Conservation (phyloP, 2,113 vertebrate genomes). For the Xyliphius kryptos region DNA sequence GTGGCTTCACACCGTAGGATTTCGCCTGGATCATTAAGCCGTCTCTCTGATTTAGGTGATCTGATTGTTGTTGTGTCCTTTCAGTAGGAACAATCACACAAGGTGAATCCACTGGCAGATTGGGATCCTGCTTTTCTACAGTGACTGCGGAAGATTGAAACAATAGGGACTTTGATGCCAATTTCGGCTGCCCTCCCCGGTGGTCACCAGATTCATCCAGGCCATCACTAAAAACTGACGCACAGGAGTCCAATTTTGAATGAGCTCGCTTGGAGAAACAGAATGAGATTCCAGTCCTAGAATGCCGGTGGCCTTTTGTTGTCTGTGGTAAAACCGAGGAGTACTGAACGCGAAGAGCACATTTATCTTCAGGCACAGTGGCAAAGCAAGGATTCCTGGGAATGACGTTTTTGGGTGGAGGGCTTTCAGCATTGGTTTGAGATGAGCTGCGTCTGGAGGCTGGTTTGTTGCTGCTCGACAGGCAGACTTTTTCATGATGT, state of each 20-base stretch:
- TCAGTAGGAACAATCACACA: too few species aligned
- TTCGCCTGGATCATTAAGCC: conserved; percentile 3
- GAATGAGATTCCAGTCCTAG: conserved; percentile 82
- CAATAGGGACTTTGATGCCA: conserved; percentile 46
- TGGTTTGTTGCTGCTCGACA: conserved; percentile 5
- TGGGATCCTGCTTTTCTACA: neutral
- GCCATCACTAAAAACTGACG: conserved; percentile 89
- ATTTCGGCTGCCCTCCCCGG: conserved; percentile 60
- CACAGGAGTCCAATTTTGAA: conserved; percentile 86
- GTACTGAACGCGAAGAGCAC: conserved; percentile 25
- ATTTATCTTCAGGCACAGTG: conserved; percentile 13
- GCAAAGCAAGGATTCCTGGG: conserved; percentile 42
- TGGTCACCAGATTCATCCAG: conserved; percentile 71
- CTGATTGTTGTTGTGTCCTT: neutral
- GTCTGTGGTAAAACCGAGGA: conserved; percentile 1
- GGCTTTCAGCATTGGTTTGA: conserved; percentile 36
- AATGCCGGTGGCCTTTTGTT: conserved; percentile 29
- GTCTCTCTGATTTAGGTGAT: conserved; percentile 21
- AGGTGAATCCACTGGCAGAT: conserved; percentile 9
- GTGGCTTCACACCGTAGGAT: conserved; percentile 13
- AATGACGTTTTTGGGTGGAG: conserved; percentile 45
- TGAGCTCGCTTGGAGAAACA: conserved; percentile 87
- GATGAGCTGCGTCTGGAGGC: conserved; percentile 4
- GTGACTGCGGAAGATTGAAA: conserved; percentile 43
- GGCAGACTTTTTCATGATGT: conserved; percentile 22